These are phyloP conservation scores for Athetis lepigone DNA, from an alignment of 2,888 invertebrate species.

Conservation along the genomic window DNA sequence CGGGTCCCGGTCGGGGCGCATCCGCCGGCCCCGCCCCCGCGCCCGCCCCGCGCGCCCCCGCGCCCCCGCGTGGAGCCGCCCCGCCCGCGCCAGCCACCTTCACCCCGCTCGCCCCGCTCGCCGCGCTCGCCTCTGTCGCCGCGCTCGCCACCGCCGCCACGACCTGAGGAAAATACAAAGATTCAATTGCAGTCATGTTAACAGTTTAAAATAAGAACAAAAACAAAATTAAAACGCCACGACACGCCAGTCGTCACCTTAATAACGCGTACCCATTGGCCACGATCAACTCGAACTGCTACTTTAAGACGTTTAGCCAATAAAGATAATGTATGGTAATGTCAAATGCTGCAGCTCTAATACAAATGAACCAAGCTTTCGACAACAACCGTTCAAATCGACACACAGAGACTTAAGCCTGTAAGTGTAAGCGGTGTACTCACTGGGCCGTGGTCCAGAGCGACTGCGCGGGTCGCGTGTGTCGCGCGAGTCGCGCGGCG, in stretches of 20 bases:
- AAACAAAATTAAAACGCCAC: no score
- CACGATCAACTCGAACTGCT: no score
- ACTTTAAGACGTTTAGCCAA: no score
- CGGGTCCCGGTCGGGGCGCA: conserved; percentile 52
- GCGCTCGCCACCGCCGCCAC: conserved; percentile 70
- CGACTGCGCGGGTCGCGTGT: conserved; percentile 76
- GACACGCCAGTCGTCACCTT: no score
- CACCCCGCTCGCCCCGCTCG: conserved; percentile 61
- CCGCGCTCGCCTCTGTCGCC: conserved; percentile 54
- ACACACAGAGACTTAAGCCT: no score
- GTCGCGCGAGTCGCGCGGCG: conserved; percentile 75
- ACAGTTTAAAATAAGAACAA: no score
- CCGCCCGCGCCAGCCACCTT: conserved; percentile 66
- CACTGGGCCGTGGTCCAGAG: conserved; percentile 79
- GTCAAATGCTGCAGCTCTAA: no score
- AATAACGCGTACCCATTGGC: no score
- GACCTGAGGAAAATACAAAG: conserved; percentile 70
- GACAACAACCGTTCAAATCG: no score
- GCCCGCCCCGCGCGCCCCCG: conserved; percentile 71
- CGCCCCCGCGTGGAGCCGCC: conserved; percentile 65
- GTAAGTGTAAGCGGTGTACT: conserved; percentile 63
- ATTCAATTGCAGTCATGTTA: neutral
- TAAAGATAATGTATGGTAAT: no score
- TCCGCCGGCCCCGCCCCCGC: conserved; percentile 64
- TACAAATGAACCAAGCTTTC: no score